Base-by-base conservation (phyloP, 2,888 invertebrate species). In the Platycheirus rosarum region DNA sequence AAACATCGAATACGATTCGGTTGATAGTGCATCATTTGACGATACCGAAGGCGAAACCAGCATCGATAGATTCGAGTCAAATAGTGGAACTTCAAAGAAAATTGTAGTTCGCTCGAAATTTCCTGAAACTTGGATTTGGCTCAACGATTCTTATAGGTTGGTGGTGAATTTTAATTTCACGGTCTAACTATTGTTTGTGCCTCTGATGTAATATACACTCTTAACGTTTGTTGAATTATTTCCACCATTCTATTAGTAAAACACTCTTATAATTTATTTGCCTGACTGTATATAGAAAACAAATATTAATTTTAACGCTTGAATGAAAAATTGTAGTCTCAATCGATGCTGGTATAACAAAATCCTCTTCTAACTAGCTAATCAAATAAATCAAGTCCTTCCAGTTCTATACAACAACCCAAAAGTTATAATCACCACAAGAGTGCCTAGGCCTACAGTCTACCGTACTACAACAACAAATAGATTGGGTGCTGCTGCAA, bases 91-190 rank as follows among this genome's bases (percentile, higher is more conserved):
- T 26, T 14, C 29, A 23, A 42, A 63, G 9, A 14, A 11, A 18
- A 4, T 62, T 37, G 8, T 16, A 23, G 40, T 82, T 63, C 84
- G 85, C 46, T 82, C 71, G 26, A 84, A 85, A 14, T 85, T 85
- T 55, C 66, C 70, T 9, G 85, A 85, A 68, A 71, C 82, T 51
- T 84, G 84, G 84, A 78, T 84, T 42, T 84, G 84, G 84, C 65
- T 57, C 40, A 44, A 16, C 44, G 23, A 32, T 26, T 29, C 29
- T 26, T 42, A 51, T 84, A 84, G 84, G 84, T 84, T 84, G 51
- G 84, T 84, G 62, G 14, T 29, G 37, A 42, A 37, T 13, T 13
- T 53, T 51, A 32, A 26, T 13, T 42, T 23, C 48, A 51, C 66
- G 70, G 66, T 46, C 71, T 76, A 68, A 79, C 18, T 62, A 63